Percentiles rank a stretch among this genome's conserved stretches.
phyloP scores from a whole-genome alignment of 2,888 invertebrate genomes.

The Pherbina coryleti region DNA sequence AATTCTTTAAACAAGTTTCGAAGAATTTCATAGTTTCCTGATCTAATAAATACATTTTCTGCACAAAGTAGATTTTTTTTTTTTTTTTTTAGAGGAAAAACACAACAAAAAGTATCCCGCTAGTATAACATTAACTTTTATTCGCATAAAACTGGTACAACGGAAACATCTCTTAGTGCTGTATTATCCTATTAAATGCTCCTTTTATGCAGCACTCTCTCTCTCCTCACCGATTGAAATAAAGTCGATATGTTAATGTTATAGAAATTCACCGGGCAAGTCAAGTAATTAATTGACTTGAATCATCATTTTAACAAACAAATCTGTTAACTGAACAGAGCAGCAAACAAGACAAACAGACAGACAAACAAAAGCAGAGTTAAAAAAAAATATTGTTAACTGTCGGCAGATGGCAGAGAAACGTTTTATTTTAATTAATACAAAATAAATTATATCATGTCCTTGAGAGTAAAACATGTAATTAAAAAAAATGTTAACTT shows the following conservation, averaged over 20 bases:
- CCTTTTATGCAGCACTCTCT: no score
- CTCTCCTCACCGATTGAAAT: no score
- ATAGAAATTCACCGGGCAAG: background rate
- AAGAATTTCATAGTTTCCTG: no score
- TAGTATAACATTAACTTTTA: no score
- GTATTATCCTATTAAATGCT: no score
- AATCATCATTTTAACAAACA: constrained; percentile 14
- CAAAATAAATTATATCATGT: constrained; percentile 44
- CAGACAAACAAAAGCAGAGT: background rate
- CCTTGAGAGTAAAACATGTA: constrained; percentile 46
- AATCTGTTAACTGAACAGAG: background rate
- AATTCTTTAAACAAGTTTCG: no score
- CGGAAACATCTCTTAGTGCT: no score
- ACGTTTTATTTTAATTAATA: constrained; percentile 33
- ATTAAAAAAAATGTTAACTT: constrained; percentile 39
- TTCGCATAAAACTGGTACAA: no score
- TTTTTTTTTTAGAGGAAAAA: no score
- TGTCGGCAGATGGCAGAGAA: background rate
- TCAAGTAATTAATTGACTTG: constrained; percentile 15
- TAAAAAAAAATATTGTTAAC: constrained; percentile 22
- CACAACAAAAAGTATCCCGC: no score
- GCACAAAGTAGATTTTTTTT: no score
- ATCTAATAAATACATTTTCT: no score
- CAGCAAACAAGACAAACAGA: background rate
- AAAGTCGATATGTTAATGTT: background rate